Evolutionary conservation across 2,113 vertebrate genomes (phyloP).

Genomic region (Brachionichthys hirsutus): DNA sequence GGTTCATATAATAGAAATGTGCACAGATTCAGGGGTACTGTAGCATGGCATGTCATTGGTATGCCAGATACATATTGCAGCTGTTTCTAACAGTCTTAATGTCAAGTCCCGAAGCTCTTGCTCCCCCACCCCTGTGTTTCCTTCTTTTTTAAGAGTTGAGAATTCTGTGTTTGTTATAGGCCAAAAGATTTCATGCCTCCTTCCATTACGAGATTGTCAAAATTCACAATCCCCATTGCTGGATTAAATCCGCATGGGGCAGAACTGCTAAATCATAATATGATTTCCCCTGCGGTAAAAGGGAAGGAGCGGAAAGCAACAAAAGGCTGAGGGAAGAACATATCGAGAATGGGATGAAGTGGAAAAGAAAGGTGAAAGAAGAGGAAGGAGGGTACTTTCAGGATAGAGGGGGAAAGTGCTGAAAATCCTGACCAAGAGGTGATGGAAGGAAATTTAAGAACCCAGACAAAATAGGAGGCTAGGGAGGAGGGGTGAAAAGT

Average conservation of each 20-base stretch:
- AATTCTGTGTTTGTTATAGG: conserved; percentile 40
- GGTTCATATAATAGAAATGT: too few relatives aligned
- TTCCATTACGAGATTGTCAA: conserved; percentile 78
- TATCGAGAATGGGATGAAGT: not conserved
- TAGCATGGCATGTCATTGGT: not conserved
- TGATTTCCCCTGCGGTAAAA: conserved; percentile 70
- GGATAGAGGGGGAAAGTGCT: conserved; percentile 12
- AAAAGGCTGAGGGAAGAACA: conserved; percentile 10
- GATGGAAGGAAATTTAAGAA: conserved; percentile 24
- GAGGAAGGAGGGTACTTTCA: conserved; percentile 12
- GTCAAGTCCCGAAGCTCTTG: conserved; percentile 3
- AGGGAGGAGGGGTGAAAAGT: not conserved
- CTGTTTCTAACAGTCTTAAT: conserved; percentile 29
- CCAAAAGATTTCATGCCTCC: conserved; percentile 57
- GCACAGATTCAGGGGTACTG: too few relatives aligned
- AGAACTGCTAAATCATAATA: conserved; percentile 67
- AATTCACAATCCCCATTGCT: conserved; percentile 68
- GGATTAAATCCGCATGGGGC: conserved; percentile 67
- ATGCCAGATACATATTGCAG: conserved; percentile 9
- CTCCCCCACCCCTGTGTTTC: conserved; percentile 6
- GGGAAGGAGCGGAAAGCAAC: not conserved
- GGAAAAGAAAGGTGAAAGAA: conserved; percentile 13
- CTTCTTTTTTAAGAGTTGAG: conserved; percentile 16
- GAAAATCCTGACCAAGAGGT: conserved; percentile 11
- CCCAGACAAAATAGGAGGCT: conserved; percentile 13